Percentiles rank a stretch among this genome's conserved stretches.
phyloP scores from a whole-genome alignment of 37 sponge, comb jelly and placozoan species.

The Theonella swinhoei region DNA sequence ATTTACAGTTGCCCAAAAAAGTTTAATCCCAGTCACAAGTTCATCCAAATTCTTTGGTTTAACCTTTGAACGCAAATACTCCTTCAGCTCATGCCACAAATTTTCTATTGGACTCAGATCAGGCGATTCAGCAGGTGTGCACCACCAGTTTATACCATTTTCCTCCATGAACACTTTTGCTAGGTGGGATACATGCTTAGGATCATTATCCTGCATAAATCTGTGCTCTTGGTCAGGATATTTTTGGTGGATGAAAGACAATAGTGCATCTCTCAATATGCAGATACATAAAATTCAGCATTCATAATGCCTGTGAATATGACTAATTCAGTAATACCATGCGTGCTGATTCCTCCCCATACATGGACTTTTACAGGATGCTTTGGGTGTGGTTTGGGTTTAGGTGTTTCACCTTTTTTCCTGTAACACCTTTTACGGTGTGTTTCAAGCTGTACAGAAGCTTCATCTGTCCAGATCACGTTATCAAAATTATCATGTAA shows the following conservation, averaged over 20 bases:
- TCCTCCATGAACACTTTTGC: slow-evolving; percentile 20
- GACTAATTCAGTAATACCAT: slow-evolving; percentile 20
- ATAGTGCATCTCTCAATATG: slow-evolving; percentile 2
- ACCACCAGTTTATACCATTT: slow-evolving; percentile 31
- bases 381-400: slow-evolving; percentile 33
- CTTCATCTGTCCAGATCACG: slow-evolving; percentile 44
- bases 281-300: slow-evolving; percentile 20
- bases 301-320: slow-evolving; percentile 52
- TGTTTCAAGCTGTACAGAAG: slow-evolving; percentile 34
- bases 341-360: slow-evolving; percentile 46
- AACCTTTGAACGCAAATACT: slow-evolving; percentile 6
- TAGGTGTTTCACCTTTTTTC: slow-evolving; percentile 38
- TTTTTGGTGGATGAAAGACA: slow-evolving; percentile 21
- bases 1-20: slow-evolving; percentile 31
- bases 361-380: slow-evolving; percentile 58
- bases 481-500: slow-evolving; percentile 26
- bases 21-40: slow-evolving; percentile 21
- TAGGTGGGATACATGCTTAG: slow-evolving; percentile 8
- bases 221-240: slow-evolving; percentile 11
- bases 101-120: slow-evolving; percentile 43
- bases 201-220: slow-evolving; percentile 41
- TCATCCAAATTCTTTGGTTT: slow-evolving; percentile 29
- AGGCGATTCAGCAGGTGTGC: slow-evolving; percentile 40
- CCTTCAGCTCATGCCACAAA: slow-evolving; percentile 35
- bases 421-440: slow-evolving; percentile 29